Percentiles rank a stretch among this genome's conserved stretches.
Evolutionary conservation across 2,888 invertebrate genomes (phyloP).

Genomic region (Lathronympha strigana): DNA sequence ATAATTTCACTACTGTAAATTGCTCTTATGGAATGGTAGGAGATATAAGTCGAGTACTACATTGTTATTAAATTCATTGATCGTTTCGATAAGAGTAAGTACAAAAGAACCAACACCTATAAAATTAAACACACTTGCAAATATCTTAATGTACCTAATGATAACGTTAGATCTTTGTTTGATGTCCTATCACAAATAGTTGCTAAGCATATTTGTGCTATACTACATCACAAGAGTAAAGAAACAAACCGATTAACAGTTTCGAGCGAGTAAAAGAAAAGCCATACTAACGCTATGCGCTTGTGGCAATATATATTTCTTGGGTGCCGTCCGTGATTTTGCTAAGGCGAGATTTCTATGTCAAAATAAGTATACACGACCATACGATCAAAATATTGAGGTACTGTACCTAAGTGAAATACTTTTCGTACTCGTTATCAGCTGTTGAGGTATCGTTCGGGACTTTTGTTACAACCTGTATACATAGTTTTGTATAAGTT

Average conservation of each 20-base stretch:
- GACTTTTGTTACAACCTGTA: too few relatives aligned
- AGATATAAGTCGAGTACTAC: background rate
- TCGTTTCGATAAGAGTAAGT: conserved; percentile 1
- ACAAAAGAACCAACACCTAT: conserved; percentile 27
- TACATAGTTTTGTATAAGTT: too few relatives aligned
- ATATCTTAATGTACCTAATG: conserved; percentile 22
- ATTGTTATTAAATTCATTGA: conserved; percentile 23
- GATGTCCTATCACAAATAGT: conserved; percentile 28
- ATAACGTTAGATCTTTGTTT: conserved; percentile 27
- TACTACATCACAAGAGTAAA: conserved; percentile 43
- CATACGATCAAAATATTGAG: too few relatives aligned
- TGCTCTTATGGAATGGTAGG: conserved; percentile 26
- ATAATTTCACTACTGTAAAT: background rate
- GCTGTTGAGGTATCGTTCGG: too few relatives aligned
- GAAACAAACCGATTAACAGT: background rate
- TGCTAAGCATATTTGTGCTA: conserved; percentile 56
- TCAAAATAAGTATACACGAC: too few relatives aligned
- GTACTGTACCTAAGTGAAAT: too few relatives aligned
- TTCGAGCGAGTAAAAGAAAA: background rate
- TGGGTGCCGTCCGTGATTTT: too few relatives aligned
- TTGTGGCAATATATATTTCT: background rate
- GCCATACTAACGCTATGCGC: background rate
- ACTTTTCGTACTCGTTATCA: too few relatives aligned
- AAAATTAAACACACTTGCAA: conserved; percentile 29
- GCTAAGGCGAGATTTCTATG: too few relatives aligned